phyloP scores from a whole-genome alignment of 2,888 invertebrate genomes.

The Cacoxenus indagator region DNA sequence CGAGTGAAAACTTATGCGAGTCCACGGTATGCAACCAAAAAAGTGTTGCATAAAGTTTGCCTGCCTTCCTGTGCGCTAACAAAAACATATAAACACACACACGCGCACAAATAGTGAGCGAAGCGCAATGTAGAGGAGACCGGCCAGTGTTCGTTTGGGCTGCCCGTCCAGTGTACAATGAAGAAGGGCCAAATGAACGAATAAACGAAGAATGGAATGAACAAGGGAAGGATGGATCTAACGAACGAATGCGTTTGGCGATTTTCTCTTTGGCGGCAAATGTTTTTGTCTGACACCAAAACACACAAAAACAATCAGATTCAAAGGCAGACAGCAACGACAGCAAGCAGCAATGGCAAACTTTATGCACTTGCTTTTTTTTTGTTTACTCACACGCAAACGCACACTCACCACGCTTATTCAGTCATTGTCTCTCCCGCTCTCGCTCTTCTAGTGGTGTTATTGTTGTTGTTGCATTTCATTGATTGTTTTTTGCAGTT shows the following conservation, averaged over 20 bases:
- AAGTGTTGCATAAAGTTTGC: slow-evolving; percentile 57
- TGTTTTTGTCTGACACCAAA: slow-evolving; percentile 52
- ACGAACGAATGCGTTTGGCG: slow-evolving; percentile 36
- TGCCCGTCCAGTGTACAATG: slow-evolving; percentile 38
- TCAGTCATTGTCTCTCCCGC: background rate
- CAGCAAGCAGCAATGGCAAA: slow-evolving; percentile 6
- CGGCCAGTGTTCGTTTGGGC: background rate
- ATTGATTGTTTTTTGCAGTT: slow-evolving; percentile 21
- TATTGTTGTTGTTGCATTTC: slow-evolving; percentile 24
- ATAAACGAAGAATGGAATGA: slow-evolving; percentile 17
- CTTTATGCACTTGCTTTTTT: slow-evolving; percentile 52
- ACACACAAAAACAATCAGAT: slow-evolving; percentile 48
- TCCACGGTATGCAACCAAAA: slow-evolving; percentile 58
- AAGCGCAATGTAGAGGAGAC: background rate
- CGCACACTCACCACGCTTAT: slow-evolving; percentile 31
- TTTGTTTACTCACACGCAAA: slow-evolving; percentile 41
- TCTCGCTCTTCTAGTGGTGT: background rate
- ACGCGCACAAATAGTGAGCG: slow-evolving; percentile 21
- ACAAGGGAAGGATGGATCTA: no score
- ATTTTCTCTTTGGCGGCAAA: slow-evolving; percentile 63
- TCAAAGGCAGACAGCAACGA: background rate
- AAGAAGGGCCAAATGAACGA: slow-evolving; percentile 34
- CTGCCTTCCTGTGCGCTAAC: background rate
- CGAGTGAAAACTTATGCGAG: slow-evolving; percentile 48
- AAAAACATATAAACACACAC: slow-evolving; percentile 29